Base-by-base conservation (phyloP, 2,888 invertebrate species). In the Scaptomyza polygonia region DNA sequence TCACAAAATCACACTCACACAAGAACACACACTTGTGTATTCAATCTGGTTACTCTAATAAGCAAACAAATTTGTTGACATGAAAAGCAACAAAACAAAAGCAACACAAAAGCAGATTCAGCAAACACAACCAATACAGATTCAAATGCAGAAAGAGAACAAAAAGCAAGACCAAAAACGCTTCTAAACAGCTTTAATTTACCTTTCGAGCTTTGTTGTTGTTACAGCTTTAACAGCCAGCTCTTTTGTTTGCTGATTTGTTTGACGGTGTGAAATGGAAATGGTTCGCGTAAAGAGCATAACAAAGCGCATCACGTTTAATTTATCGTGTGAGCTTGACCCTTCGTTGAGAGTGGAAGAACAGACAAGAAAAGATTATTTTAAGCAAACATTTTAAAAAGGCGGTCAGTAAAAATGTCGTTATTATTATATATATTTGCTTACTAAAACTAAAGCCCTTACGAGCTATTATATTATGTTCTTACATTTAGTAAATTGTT, bases 51-150 rank as follows among this genome's bases (percentile, higher is more conserved):
- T 58, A 54, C 78, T 83, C 80, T 80, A 63, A 70, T 70, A 65
- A 79, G 65, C 61, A 64, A 68, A 68, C 78, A 78, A 78, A 80
- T 83, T 80, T 72, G 75, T 78, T 67, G 81, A 78, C 81, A 75
- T 69, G n/a, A n/a, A n/a, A n/a, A n/a, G n/a, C n/a, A n/a, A n/a
- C n/a, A n/a, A 39, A 27, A 62, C 30, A 44, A 1, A 25, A 25
- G 5, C 25, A 25, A 25, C 25, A 43, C 34, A n/a, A 14, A 52
- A 30, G 21, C 29, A 16, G 5, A 34, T 16, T 32, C n/a, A 18
- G 47, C 16, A 18, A 30, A 18, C 52, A 56, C 57, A 61, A 44
- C 29, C 52, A 43, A 54, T 64, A 65, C 39, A 36, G 18, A 30
- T 54, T 36, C 9, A 34, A 40, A 45, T 56, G 43, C 49, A 55